A percentile compares a stretch with the other conserved stretches of the same genome.
These are phyloP conservation scores for Riptortus pedestris DNA, from an alignment of 1,140 invertebrate genomes.

Conservation along the genomic window DNA sequence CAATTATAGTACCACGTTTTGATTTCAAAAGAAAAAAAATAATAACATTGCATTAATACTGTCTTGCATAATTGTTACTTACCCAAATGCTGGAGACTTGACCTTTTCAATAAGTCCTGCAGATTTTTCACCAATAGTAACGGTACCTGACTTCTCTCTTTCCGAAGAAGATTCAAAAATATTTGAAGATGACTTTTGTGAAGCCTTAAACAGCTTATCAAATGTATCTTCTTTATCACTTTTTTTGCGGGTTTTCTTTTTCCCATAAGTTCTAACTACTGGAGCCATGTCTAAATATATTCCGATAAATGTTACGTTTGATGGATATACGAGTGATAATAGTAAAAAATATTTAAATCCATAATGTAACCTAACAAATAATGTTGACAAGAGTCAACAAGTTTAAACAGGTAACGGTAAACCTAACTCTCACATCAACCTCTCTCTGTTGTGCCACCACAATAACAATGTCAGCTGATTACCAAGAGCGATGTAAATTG, in stretches of 20 bases:
- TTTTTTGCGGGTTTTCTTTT: not conserved
- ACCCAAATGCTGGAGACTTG: too few relatives aligned
- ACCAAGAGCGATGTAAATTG: too few relatives aligned
- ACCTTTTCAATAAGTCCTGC: too few relatives aligned
- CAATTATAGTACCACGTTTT: too few relatives aligned
- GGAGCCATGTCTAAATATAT: not conserved
- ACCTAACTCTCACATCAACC: not conserved
- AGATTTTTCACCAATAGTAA: not conserved
- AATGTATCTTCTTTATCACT: slow-evolving; percentile 4
- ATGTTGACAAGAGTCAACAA: not conserved
- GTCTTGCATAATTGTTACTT: too few relatives aligned
- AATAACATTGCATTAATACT: too few relatives aligned
- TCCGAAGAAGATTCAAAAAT: not conserved
- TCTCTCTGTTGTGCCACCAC: not conserved
- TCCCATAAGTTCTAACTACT: not conserved
- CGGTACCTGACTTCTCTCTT: not conserved
- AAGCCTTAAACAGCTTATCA: not conserved
- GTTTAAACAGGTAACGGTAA: slow-evolving; percentile 4
- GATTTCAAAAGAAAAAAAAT: too few relatives aligned
- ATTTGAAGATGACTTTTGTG: not conserved
- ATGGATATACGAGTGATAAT: not conserved
- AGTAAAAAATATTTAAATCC: too few relatives aligned
- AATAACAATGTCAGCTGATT: not conserved
- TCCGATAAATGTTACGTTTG: not conserved
- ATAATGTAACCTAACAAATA: not conserved